A percentile compares a stretch with the other conserved stretches of the same genome.
phyloP scores from a whole-genome alignment of 2,113 vertebrate genomes.

The Elaphurus davidianus region DNA sequence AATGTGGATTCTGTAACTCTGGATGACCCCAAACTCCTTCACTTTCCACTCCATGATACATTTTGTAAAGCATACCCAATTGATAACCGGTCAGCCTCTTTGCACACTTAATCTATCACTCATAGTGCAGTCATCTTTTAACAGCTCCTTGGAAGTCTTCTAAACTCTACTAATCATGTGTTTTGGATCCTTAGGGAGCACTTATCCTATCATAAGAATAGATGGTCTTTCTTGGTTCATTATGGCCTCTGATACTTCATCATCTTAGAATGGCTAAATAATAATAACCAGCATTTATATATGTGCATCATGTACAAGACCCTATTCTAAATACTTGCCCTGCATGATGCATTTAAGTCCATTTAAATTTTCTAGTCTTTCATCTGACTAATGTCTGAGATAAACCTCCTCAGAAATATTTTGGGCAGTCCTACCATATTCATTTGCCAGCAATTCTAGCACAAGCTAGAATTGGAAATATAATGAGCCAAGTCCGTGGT shows the following conservation, averaged over 20 bases:
- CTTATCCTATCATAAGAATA: neutral
- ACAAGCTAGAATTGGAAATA: slow-evolving; percentile 59
- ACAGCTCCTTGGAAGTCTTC: neutral
- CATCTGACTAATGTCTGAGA: slow-evolving; percentile 41
- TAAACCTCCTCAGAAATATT: slow-evolving; percentile 54
- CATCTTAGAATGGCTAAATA: neutral
- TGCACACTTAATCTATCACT: neutral
- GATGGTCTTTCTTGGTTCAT: neutral
- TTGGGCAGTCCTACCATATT: neutral
- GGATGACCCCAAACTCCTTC: neutral
- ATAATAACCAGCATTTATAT: neutral
- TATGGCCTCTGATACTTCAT: neutral
- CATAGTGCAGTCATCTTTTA: neutral
- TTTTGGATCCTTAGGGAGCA: neutral
- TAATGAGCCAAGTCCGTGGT: slow-evolving; percentile 62
- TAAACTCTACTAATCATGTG: neutral
- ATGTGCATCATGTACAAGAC: neutral
- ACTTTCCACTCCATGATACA: neutral
- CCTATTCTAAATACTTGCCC: neutral
- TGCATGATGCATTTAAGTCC: neutral
- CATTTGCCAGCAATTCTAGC: slow-evolving; percentile 61
- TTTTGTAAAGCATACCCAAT: neutral
- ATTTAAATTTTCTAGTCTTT: neutral
- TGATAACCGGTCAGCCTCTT: neutral
- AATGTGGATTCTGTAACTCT: neutral